These are phyloP conservation scores for Noctilio leporinus DNA, from an alignment of 2,113 vertebrate species.

Conservation along the genomic window DNA sequence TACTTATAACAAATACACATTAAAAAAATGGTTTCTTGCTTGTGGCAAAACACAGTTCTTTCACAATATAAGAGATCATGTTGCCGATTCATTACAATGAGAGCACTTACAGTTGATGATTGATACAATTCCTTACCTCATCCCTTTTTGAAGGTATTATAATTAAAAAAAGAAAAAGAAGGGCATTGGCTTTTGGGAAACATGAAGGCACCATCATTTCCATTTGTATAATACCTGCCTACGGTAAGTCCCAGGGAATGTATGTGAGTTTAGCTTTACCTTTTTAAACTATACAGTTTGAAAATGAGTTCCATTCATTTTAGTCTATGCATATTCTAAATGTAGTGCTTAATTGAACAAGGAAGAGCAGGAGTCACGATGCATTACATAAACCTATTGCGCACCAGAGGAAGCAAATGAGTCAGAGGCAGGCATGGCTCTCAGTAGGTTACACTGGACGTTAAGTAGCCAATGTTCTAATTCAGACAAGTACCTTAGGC, in stretches of 20 bases:
- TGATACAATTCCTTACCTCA: neutral
- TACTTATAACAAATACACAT: neutral
- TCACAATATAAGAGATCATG: neutral
- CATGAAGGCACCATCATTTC: neutral
- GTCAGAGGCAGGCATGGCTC: neutral
- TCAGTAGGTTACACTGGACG: neutral
- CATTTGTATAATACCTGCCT: neutral
- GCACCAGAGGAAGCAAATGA: constrained; percentile 14
- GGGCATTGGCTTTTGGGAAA: neutral
- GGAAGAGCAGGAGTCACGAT: neutral
- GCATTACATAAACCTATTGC: neutral
- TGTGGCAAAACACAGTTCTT: neutral
- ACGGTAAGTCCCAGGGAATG: neutral
- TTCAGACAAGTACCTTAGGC: constrained; percentile 30
- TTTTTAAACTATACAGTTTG: neutral
- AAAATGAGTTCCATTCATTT: neutral
- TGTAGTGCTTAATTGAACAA: constrained; percentile 10
- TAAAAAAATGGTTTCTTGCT: neutral
- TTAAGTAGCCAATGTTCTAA: constrained; percentile 38
- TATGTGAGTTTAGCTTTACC: neutral
- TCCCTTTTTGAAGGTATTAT: neutral
- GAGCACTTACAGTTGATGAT: neutral
- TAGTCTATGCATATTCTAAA: neutral
- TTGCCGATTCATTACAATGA: neutral
- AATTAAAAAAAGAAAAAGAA: neutral